Evolutionary conservation across 2,797 vertebrate genomes (phyloP).

Genomic region (Chrysocyon brachyurus): DNA sequence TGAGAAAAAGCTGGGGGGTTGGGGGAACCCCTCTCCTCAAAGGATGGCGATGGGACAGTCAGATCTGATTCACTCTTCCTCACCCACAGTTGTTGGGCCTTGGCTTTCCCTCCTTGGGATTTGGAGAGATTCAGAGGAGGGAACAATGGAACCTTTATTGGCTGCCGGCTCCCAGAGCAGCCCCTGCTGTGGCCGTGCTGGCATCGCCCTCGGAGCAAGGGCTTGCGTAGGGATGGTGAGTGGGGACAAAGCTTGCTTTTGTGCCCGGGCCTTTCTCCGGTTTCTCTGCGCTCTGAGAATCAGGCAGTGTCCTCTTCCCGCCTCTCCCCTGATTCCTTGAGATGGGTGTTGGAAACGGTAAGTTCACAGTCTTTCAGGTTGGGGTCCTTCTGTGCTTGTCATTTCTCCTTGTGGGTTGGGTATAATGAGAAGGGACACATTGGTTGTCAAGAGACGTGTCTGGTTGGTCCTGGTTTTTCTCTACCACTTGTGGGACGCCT

Average conservation of each 20-base stretch:
- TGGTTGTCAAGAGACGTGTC: background rate
- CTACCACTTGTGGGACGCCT: background rate
- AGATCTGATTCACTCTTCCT: slow-evolving; percentile 1
- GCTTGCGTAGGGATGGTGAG: background rate
- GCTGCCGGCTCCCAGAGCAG: slow-evolving; percentile 20
- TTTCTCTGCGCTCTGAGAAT: background rate
- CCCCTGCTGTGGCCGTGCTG: slow-evolving; percentile 9
- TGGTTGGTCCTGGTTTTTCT: background rate
- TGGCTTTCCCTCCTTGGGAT: slow-evolving; percentile 39
- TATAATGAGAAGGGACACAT: background rate
- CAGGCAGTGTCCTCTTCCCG: background rate
- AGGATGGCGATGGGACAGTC: background rate
- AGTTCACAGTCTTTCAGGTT: background rate
- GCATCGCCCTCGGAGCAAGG: slow-evolving; percentile 62
- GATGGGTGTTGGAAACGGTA: background rate
- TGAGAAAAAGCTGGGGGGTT: background rate
- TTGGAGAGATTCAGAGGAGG: slow-evolving; percentile 37
- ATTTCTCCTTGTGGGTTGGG: background rate
- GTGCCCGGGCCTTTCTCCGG: slow-evolving; percentile 43
- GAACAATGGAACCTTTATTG: slow-evolving; percentile 79
- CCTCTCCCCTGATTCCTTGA: background rate
- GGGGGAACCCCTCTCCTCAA: background rate
- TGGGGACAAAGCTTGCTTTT: slow-evolving; percentile 73
- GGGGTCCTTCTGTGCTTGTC: background rate
- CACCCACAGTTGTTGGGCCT: slow-evolving; percentile 1